Conservation (phyloP, 2,797 vertebrate species). For the Mormyrops attenuatus region DNA sequence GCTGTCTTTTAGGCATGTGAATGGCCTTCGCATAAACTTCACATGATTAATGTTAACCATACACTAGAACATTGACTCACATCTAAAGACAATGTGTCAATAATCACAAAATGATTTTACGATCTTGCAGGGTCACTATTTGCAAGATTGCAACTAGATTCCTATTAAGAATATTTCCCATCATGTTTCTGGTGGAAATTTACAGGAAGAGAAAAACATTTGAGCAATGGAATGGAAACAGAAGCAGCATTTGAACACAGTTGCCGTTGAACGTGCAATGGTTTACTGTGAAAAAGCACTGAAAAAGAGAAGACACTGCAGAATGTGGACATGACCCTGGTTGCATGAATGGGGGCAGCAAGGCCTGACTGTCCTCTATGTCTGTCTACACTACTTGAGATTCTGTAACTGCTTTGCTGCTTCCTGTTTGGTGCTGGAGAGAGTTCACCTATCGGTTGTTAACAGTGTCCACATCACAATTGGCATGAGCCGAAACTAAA, state of each 20-base stretch:
- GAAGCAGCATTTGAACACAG: not conserved
- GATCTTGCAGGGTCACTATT: not conserved
- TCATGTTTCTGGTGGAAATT: not conserved
- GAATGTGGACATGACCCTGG: not conserved
- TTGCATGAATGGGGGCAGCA: not conserved
- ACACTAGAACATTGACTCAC: not conserved
- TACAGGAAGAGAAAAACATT: not conserved
- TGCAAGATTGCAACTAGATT: not conserved
- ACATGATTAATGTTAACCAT: not conserved
- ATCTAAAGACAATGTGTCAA: not conserved
- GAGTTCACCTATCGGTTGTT: not conserved
- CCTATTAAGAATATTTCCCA: not conserved
- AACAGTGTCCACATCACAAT: not conserved
- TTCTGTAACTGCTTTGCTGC: not conserved
- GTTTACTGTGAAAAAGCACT: not conserved
- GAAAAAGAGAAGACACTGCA: not conserved
- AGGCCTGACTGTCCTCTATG: not conserved
- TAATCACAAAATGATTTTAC: not conserved
- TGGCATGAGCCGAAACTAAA: not conserved
- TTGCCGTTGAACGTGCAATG: not conserved
- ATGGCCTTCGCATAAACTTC: not conserved
- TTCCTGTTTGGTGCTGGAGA: not conserved
- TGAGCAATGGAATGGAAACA: not conserved
- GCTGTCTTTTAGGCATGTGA: not conserved
- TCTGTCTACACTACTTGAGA: not conserved